Percentiles rank a stretch among this genome's conserved stretches.
These are phyloP conservation scores for Caradrina clavipalpis DNA, from an alignment of 2,888 invertebrate genomes.

Conservation along the genomic window DNA sequence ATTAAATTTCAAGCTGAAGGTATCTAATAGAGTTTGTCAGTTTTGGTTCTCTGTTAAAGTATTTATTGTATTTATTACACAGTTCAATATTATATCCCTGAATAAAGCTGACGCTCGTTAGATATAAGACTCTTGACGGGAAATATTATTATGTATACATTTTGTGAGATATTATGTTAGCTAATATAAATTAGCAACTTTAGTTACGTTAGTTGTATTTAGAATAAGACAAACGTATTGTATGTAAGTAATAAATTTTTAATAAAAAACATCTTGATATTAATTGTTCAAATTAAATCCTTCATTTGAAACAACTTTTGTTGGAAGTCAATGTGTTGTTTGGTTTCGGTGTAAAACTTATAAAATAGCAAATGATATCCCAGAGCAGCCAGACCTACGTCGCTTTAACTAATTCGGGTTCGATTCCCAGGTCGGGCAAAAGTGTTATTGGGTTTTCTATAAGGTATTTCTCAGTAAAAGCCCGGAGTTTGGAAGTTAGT, in stretches of 20 bases:
- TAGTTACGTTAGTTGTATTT: constrained; percentile 82
- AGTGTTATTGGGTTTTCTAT: no score
- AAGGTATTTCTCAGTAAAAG: no score
- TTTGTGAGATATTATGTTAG: constrained; percentile 87
- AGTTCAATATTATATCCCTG: constrained; percentile 76
- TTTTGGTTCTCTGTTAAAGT: constrained; percentile 81
- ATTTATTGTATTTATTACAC: constrained; percentile 89
- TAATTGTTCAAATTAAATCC: constrained; percentile 35
- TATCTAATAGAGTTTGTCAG: constrained; percentile 79
- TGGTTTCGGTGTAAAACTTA: constrained; percentile 15
- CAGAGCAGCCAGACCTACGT: no score
- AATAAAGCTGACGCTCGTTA: constrained; percentile 81
- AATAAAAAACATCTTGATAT: constrained; percentile 75
- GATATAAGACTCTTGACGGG: constrained; percentile 76
- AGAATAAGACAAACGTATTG: constrained; percentile 88
- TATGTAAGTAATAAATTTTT: constrained; percentile 89
- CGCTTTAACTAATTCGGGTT: no score
- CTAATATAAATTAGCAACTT: constrained; percentile 85
- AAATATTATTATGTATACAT: constrained; percentile 81
- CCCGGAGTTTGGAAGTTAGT: no score
- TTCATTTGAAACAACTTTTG: constrained; percentile 28
- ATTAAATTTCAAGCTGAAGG: constrained; percentile 72
- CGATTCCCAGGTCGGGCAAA: no score
- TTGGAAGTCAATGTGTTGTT: constrained; percentile 13
- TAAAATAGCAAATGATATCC: no score